A percentile compares a stretch with the other conserved stretches of the same genome.
Conservation (phyloP, 1,140 invertebrate genomes). For the Globodera ellingtonae region DNA sequence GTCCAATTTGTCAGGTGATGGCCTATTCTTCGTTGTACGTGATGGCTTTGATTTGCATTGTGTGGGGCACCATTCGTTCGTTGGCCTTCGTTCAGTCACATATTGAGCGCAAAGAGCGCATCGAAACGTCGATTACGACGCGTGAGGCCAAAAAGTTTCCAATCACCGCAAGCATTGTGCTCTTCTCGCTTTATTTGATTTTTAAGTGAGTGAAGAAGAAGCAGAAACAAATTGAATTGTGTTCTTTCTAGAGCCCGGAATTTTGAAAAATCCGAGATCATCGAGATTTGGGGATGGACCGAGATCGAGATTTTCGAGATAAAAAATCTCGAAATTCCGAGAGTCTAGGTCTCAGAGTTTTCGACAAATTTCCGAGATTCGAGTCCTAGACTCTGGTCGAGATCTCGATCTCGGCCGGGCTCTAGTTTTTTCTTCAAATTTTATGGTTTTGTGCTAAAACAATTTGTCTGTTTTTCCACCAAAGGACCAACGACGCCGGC, state of each 20-base stretch:
- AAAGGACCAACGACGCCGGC: conserved; percentile 31
- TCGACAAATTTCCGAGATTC: too few species aligned
- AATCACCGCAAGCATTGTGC: conserved; percentile 50
- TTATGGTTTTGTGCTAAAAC: background rate
- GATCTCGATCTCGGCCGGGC: too few species aligned
- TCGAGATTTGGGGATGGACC: conserved; percentile 19
- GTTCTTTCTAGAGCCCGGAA: too few species aligned
- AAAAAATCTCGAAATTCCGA: too few species aligned
- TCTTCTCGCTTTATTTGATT: conserved; percentile 54
- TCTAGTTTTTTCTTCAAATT: background rate
- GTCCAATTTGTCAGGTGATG: conserved; percentile 34
- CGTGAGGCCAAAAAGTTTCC: conserved; percentile 49
- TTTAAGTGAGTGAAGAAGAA: conserved; percentile 44
- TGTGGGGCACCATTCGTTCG: conserved; percentile 55
- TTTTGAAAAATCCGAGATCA: too few species aligned
- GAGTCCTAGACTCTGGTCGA: too few species aligned
- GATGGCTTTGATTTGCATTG: conserved; percentile 55
- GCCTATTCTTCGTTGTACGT: conserved; percentile 52
- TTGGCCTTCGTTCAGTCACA: conserved; percentile 42
- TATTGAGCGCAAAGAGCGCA: conserved; percentile 43
- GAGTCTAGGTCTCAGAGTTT: too few species aligned
- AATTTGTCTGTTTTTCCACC: background rate
- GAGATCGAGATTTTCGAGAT: too few species aligned
- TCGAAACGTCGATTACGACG: conserved; percentile 52
- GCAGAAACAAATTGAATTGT: too few species aligned